Conservation (phyloP, 2,113 vertebrate species). For the Melanerpes formicivorus region DNA sequence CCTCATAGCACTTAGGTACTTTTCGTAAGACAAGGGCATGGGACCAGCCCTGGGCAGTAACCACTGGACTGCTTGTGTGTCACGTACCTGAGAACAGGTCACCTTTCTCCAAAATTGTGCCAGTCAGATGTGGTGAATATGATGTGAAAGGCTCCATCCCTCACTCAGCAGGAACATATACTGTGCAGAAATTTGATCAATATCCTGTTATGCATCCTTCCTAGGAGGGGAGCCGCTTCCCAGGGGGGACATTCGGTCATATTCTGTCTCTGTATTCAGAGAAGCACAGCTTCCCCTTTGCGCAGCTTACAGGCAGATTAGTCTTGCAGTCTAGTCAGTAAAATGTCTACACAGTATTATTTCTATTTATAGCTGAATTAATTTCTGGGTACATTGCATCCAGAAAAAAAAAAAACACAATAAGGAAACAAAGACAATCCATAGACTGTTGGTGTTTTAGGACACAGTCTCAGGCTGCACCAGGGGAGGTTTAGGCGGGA, state of each 20-base stretch:
- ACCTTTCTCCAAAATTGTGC: not conserved
- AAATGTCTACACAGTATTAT: not conserved
- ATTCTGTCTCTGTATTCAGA: not conserved
- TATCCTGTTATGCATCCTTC: not conserved
- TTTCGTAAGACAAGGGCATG: not conserved
- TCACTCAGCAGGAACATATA: not conserved
- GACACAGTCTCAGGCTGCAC: too few species aligned
- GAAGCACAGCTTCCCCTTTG: not conserved
- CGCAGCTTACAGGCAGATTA: not conserved
- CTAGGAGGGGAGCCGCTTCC: not conserved
- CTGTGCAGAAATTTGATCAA: not conserved
- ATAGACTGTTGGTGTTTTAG: not conserved
- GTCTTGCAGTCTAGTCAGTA: not conserved
- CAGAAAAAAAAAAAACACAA: not conserved
- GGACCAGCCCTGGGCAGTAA: not conserved
- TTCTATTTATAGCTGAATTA: not conserved
- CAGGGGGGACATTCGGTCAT: not conserved
- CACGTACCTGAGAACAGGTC: not conserved
- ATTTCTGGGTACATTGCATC: not conserved
- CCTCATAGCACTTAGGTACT: not conserved
- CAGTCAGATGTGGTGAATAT: not conserved
- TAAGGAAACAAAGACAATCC: not conserved
- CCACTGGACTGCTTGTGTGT: rapidly evolving
- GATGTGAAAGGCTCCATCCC: not conserved
- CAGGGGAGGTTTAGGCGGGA: too few species aligned